Conservation (phyloP, 2,113 vertebrate genomes). For the Rhinopomastus cyanomelas region DNA sequence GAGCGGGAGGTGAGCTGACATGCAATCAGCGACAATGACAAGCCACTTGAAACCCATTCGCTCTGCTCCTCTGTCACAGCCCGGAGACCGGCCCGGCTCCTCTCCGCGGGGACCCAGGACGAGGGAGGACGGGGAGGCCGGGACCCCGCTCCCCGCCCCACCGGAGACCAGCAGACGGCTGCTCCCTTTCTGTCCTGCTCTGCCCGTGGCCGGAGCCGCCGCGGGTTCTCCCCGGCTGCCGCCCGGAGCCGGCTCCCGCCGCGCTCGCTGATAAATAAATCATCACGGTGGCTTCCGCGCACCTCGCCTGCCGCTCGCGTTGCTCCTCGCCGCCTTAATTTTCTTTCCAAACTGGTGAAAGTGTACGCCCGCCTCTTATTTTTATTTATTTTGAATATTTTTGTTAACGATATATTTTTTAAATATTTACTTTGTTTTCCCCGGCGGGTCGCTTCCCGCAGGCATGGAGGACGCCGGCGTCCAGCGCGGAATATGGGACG, state of each 20-base stretch:
- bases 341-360: not conserved
- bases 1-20: conserved; percentile 86
- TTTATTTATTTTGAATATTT: not conserved
- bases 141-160: not conserved
- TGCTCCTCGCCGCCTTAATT: not conserved
- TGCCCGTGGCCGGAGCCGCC: not conserved
- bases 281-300: not conserved
- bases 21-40: conserved; percentile 84
- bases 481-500: conserved; percentile 88
- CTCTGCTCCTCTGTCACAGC: conserved; percentile 69
- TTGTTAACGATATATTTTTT: not conserved
- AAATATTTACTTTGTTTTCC: not conserved
- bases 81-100: not conserved
- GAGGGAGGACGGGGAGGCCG: too few relatives aligned
- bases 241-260: not conserved
- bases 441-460: not conserved
- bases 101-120: not conserved
- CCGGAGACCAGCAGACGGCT: not conserved
- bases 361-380: not conserved
- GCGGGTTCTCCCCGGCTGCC: not conserved
- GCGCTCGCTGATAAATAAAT: not conserved
- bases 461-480: conserved; percentile 91
- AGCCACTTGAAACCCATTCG: conserved; percentile 82
- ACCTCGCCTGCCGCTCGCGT: not conserved
- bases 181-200: not conserved